Conservation (phyloP, 1,140 invertebrate species). For the Philopotamus ludificatus region DNA sequence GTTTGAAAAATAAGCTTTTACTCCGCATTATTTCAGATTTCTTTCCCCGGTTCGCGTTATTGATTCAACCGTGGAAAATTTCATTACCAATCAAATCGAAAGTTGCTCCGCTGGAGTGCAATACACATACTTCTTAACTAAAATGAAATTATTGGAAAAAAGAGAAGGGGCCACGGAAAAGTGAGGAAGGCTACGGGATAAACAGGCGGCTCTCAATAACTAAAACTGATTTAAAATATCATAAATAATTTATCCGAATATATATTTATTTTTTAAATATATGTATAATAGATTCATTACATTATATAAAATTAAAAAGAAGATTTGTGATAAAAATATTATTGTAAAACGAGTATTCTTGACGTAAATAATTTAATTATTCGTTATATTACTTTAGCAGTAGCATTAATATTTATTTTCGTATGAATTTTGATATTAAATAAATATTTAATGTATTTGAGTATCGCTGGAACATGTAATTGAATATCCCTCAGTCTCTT, state of each 20-base stretch:
- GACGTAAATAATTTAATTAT: no score
- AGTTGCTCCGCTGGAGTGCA: slow-evolving; percentile 35
- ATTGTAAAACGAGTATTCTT: no score
- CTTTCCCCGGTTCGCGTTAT: slow-evolving; percentile 11
- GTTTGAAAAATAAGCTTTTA: slow-evolving; percentile 9
- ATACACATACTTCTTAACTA: slow-evolving; percentile 33
- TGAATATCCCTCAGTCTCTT: slow-evolving; percentile 6
- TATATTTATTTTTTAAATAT: no score
- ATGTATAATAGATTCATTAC: no score
- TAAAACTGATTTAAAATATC: background rate
- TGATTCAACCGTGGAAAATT: slow-evolving; percentile 38
- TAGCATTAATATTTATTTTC: no score
- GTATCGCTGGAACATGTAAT: background rate
- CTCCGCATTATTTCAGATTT: slow-evolving; percentile 22
- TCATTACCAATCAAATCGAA: slow-evolving; percentile 40
- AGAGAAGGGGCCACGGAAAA: slow-evolving; percentile 4
- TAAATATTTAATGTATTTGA: no score
- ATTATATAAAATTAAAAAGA: no score
- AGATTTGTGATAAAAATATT: no score
- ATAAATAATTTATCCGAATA: background rate
- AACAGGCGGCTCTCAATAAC: slow-evolving; percentile 9
- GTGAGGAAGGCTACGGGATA: slow-evolving; percentile 5
- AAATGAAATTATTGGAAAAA: slow-evolving; percentile 39
- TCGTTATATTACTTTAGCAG: no score
- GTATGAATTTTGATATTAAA: no score